Evolutionary conservation across 1,140 invertebrate species (phyloP).

Genomic region (Drosophila mojavensis): DNA sequence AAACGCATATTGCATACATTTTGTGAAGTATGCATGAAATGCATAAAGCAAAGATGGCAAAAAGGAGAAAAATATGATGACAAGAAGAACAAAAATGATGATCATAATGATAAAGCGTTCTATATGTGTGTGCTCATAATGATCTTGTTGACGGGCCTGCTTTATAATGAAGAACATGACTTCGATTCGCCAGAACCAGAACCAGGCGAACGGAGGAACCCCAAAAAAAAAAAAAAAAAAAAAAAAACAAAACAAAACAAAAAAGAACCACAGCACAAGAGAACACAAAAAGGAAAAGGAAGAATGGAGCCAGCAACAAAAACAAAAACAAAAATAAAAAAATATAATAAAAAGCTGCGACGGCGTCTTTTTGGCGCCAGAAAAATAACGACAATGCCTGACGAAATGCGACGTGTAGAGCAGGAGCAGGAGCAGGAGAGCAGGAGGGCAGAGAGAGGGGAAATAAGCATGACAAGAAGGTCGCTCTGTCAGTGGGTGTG

Average conservation of each 20-base stretch:
- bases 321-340: background rate
- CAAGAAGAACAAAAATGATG: slow-evolving; percentile 44
- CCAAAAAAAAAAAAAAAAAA: slow-evolving; percentile 40
- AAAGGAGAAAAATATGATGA: slow-evolving; percentile 33
- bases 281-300: slow-evolving; percentile 51
- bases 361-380: slow-evolving; percentile 83
- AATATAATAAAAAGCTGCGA: slow-evolving; percentile 40
- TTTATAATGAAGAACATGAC: slow-evolving; percentile 81
- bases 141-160: slow-evolving; percentile 62
- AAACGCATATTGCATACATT: slow-evolving; percentile 72
- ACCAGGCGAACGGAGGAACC: slow-evolving; percentile 50
- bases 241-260: slow-evolving; percentile 16
- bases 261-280: slow-evolving; percentile 23
- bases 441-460: background rate
- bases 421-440: slow-evolving; percentile 7
- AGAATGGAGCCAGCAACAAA: slow-evolving; percentile 50
- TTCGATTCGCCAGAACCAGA: slow-evolving; percentile 59
- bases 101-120: slow-evolving; percentile 23
- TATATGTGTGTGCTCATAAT: slow-evolving; percentile 24
- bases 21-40: slow-evolving; percentile 65
- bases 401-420: slow-evolving; percentile 57
- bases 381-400: slow-evolving; percentile 83
- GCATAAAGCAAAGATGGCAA: slow-evolving; percentile 71
- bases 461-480: slow-evolving; percentile 14
- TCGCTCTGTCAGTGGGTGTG: slow-evolving; percentile 25